Conservation (phyloP, 2,888 invertebrate species). For the Dugesia japonica region DNA sequence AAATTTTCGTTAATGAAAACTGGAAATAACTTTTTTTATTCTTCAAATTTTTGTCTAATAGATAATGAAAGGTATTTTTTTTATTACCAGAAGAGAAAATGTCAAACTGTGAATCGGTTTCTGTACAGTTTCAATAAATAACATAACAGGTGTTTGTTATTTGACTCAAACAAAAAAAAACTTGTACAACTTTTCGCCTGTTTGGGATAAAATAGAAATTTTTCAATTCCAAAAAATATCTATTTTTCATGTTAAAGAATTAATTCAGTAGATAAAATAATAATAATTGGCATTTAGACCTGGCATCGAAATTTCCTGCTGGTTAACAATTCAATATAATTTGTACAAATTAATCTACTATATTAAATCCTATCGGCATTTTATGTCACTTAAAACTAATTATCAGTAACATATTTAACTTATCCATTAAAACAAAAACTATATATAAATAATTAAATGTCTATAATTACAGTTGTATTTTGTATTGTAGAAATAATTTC, state of each 20-base stretch:
- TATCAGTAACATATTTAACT: not conserved
- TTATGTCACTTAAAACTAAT: slow-evolving; percentile 14
- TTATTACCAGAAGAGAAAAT: not conserved
- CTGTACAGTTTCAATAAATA: not conserved
- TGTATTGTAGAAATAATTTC: not conserved
- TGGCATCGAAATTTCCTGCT: not conserved
- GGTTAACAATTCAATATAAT: slow-evolving; percentile 15
- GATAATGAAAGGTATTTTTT: not conserved
- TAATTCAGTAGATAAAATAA: not conserved
- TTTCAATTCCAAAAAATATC: not conserved
- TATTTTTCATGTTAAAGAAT: no score
- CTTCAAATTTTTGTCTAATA: not conserved
- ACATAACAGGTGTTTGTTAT: slow-evolving; percentile 1
- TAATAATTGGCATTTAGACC: not conserved
- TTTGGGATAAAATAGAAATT: not conserved
- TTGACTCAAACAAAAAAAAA: not conserved
- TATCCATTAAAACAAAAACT: not conserved
- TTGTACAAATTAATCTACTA: slow-evolving; percentile 5
- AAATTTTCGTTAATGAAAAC: no score
- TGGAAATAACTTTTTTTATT: no score
- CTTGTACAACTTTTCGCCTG: not conserved
- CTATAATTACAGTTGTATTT: not conserved
- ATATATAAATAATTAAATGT: slow-evolving; percentile 4
- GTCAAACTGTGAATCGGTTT: not conserved
- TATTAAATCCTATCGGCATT: slow-evolving; percentile 14